Evolutionary conservation across 1,140 invertebrate species (phyloP), one percentile per base, ranked within the genome.

Genomic region (Laupala kohalensis): DNA sequence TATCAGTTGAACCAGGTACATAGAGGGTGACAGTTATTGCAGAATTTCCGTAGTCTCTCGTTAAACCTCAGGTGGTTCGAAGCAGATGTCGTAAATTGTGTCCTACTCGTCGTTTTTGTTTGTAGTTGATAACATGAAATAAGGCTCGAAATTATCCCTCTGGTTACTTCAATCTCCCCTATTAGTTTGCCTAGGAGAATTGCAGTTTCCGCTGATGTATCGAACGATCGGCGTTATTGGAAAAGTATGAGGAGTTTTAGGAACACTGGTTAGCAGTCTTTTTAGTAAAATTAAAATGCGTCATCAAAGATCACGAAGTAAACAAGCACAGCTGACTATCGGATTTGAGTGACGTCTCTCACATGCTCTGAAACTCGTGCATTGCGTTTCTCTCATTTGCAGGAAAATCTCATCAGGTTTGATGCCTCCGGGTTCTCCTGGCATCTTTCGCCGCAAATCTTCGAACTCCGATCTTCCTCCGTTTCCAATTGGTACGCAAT

Each of bases 401-500:
- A 89, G 87, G 76, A 87, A 86, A 82, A 85, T 87, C 62, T 84
- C 85, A 2, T 84, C 86, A 69, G 87, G 87, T 73, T 78, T 88
- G 25, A 78, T 87, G 77, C 85, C 86, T 15, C 84, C 84, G 15
- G 86, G 87, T 70, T 86, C 85, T 25, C 84, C 85, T 26, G 88
- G 88, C 28, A 85, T 86, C 28, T 90, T 89, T 76, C 84, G 88
- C 4, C 85, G 87, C 73, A 88, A 85, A 77, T 85, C 86, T 30
- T 84, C 87, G 66, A 79, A 80, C 65, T 23, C 72, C 73, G 73
- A 67, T 76, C 81, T 26, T 74, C 76, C 66, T 74, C 77, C 69
- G 71, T 65, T 62, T 26, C 63, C 24, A 30, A 70, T 74, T 67
- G 71, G 69, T 65, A 63, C 71, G 65, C 74, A 73, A 74, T 65